These are phyloP conservation scores for Thysanoteuthis rhombus DNA, from an alignment of 2,888 invertebrate species.

Conservation along the genomic window DNA sequence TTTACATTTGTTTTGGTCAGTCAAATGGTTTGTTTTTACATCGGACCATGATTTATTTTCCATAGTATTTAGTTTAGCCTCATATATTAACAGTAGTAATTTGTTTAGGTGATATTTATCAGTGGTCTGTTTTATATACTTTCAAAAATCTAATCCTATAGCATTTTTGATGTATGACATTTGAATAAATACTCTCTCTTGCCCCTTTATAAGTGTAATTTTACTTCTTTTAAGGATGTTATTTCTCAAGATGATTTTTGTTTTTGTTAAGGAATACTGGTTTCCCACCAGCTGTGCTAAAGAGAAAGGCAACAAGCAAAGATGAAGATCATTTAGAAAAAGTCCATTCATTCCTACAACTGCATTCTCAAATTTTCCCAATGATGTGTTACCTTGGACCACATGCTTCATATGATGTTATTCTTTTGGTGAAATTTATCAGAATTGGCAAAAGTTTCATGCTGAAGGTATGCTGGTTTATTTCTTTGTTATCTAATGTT, in stretches of 20 bases:
- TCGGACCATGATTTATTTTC: too few species aligned
- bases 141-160: too few species aligned
- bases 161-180: too few species aligned
- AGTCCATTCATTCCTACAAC: conserved; percentile 78
- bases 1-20: too few species aligned
- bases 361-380: conserved; percentile 82
- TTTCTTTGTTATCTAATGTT: not conserved
- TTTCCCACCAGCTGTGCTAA: conserved; percentile 37
- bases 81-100: too few species aligned
- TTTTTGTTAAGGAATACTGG: conserved; percentile 36
- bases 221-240: not conserved
- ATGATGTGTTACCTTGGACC: conserved; percentile 88
- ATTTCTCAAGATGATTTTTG: not conserved
- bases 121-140: too few species aligned
- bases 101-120: too few species aligned
- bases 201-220: too few species aligned
- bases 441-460: conserved; percentile 71
- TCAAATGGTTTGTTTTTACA: too few species aligned
- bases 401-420: conserved; percentile 84
- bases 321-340: conserved; percentile 62
- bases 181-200: too few species aligned
- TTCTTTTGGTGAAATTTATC: conserved; percentile 87
- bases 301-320: conserved; percentile 42
- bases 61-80: too few species aligned
- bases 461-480: conserved; percentile 57